phyloP scores from a whole-genome alignment of 2,797 vertebrate species.

The Sebastes matsubarae region DNA sequence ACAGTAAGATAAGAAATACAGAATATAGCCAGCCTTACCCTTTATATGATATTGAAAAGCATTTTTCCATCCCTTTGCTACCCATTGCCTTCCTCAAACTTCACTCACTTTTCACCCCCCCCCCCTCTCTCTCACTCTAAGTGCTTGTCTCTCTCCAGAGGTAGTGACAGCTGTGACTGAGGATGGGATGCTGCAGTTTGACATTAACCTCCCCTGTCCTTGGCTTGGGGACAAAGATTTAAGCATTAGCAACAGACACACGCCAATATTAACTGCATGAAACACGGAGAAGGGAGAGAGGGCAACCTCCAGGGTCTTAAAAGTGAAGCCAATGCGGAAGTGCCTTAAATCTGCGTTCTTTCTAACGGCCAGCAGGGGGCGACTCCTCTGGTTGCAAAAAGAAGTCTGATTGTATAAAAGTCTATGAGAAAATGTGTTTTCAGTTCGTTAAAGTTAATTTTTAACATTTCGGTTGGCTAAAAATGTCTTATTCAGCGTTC shows the following conservation, averaged over 20 bases:
- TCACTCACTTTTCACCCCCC: not conserved
- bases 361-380: no score
- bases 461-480: no score
- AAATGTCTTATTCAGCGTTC: no score
- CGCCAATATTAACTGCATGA: not conserved
- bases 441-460: no score
- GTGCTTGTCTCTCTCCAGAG: constrained; percentile 25
- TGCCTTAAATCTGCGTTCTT: no score
- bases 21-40: no score
- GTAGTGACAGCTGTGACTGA: constrained; percentile 40
- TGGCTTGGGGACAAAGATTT: not conserved
- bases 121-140: not conserved
- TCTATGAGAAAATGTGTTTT: no score
- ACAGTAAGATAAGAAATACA: no score
- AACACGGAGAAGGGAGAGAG: not conserved
- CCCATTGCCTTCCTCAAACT: not conserved
- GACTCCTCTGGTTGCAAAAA: no score
- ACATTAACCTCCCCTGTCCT: constrained; percentile 43
- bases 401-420: no score
- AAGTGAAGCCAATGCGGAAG: no score
- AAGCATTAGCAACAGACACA: not conserved
- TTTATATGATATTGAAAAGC: not conserved
- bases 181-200: constrained; percentile 20
- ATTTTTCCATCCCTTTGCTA: not conserved
- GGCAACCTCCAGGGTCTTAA: no score